These are phyloP conservation scores for Scaptomyza parva DNA, from an alignment of 2,888 invertebrate genomes.

Conservation along the genomic window DNA sequence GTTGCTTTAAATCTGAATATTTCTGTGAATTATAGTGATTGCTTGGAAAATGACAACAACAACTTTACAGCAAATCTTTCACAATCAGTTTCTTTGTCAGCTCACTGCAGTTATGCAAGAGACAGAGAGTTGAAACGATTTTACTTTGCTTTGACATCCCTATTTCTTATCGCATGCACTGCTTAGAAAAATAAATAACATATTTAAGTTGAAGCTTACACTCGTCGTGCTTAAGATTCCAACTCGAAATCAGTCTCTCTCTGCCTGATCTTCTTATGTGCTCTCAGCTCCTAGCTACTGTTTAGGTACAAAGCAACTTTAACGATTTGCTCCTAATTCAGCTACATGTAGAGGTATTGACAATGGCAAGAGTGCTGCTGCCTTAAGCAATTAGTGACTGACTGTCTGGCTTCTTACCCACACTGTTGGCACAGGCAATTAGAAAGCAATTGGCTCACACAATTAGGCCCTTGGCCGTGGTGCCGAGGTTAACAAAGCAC, in stretches of 20 bases:
- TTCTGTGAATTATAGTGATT: constrained; percentile 25
- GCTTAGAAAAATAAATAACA: not conserved
- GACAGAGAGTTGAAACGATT: not conserved
- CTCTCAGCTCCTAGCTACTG: not conserved
- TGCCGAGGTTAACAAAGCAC: constrained; percentile 41
- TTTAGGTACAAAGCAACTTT: not conserved
- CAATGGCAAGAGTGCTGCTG: constrained; percentile 8
- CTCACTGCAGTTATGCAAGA: not conserved
- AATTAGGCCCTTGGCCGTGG: constrained; percentile 27
- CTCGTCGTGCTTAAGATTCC: not conserved
- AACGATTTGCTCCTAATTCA: constrained; percentile 1
- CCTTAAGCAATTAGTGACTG: constrained; percentile 27
- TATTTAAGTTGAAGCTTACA: not conserved
- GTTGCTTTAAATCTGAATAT: constrained; percentile 24
- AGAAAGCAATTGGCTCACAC: constrained; percentile 49
- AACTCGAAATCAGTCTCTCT: not conserved
- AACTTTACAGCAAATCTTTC: not conserved
- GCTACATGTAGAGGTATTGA: constrained; percentile 18
- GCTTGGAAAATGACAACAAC: not conserved
- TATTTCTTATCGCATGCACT: not conserved
- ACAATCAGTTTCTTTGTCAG: constrained; percentile 6
- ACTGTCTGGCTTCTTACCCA: constrained; percentile 6
- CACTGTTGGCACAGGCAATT: constrained; percentile 44
- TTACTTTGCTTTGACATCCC: not conserved
- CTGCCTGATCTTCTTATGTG: not conserved